phyloP scores from a whole-genome alignment of 1,140 invertebrate genomes.

The Eumaeus atala region DNA sequence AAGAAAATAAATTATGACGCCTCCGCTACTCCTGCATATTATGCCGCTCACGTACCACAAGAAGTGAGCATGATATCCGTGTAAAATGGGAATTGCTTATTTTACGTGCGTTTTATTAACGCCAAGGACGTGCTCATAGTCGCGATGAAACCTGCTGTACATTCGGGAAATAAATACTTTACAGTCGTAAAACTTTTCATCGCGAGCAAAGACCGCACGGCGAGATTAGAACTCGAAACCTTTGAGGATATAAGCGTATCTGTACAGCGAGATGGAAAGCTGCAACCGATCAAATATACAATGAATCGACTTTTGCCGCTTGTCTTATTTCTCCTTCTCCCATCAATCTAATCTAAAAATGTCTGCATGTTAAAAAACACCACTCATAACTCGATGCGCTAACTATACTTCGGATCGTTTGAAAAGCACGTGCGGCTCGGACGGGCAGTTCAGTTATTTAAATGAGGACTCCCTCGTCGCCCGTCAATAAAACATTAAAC shows the following conservation, averaged over 20 bases:
- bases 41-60: conserved; percentile 13
- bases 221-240: too few species aligned
- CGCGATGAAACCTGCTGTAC: background rate
- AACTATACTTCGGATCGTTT: too few species aligned
- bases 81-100: conserved; percentile 17
- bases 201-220: background rate
- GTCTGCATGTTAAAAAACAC: too few species aligned
- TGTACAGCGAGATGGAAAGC: too few species aligned
- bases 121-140: conserved; percentile 14
- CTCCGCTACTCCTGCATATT: conserved; percentile 1
- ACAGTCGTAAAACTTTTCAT: background rate
- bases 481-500: conserved; percentile 73
- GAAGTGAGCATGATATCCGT: conserved; percentile 16
- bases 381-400: too few species aligned
- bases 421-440: too few species aligned
- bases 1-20: background rate
- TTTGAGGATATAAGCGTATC: too few species aligned
- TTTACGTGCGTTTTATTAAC: conserved; percentile 16
- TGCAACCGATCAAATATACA: too few species aligned
- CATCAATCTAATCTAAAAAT: too few species aligned
- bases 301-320: too few species aligned
- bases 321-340: too few species aligned
- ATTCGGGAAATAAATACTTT: background rate
- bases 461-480: conserved; percentile 39
- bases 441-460: too few species aligned